Percentiles rank a stretch among this genome's conserved stretches.
phyloP scores from a whole-genome alignment of 2,888 invertebrate genomes.

The Drosophila recens region DNA sequence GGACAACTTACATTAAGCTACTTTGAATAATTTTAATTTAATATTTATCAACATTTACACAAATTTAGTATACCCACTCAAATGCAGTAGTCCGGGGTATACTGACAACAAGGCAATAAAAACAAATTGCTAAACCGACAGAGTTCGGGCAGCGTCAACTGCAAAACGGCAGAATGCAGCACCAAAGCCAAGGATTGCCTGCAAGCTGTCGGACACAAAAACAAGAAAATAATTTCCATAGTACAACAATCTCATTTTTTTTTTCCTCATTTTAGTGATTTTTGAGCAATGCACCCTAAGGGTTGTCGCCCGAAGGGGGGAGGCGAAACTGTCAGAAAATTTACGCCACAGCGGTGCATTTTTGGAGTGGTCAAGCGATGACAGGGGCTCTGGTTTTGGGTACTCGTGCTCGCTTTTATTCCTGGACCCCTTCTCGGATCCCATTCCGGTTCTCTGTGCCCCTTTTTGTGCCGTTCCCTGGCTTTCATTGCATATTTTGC shows the following conservation, averaged over 20 bases:
- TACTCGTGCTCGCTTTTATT: conserved; percentile 1
- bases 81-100: conserved; percentile 8
- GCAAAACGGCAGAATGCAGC: conserved; percentile 35
- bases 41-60: too few relatives aligned
- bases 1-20: too few relatives aligned
- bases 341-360: conserved; percentile 63
- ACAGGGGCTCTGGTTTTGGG: conserved; percentile 27
- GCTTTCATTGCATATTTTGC: conserved; percentile 72
- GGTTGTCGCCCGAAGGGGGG: background rate
- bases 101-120: conserved; percentile 62
- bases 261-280: conserved; percentile 42
- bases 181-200: conserved; percentile 15
- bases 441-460: background rate
- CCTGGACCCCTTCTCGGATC: background rate
- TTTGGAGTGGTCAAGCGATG: conserved; percentile 47
- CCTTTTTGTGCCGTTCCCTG: conserved; percentile 45
- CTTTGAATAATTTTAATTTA: too few relatives aligned
- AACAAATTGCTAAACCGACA: conserved; percentile 66
- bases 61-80: background rate
- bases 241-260: conserved; percentile 43
- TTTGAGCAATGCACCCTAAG: conserved; percentile 55
- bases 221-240: conserved; percentile 64
- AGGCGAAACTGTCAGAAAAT: conserved; percentile 50
- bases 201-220: conserved; percentile 54
- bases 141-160: conserved; percentile 24